Percentiles rank a stretch among this genome's conserved stretches.
Conservation (phyloP, 2,888 invertebrate genomes). For the Pterostichus madidus region DNA sequence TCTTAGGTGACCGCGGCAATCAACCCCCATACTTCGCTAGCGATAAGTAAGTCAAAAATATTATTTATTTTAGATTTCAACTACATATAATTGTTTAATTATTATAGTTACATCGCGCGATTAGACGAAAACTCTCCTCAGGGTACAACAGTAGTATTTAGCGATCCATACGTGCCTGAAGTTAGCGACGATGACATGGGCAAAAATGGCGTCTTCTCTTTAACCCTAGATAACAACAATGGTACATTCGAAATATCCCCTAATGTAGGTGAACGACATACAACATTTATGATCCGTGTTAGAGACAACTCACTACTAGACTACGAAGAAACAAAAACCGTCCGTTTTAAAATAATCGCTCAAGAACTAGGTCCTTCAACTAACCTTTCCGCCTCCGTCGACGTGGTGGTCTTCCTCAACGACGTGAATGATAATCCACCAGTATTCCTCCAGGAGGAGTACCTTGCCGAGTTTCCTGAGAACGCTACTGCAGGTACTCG, state of each 20-base stretch:
- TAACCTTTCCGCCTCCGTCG: constrained; percentile 86
- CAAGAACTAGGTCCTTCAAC: constrained; percentile 89
- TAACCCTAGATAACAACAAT: constrained; percentile 88
- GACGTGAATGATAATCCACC: constrained; percentile 95
- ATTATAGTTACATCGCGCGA: constrained; percentile 81
- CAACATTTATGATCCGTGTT: constrained; percentile 90
- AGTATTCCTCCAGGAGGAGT: constrained; percentile 85
- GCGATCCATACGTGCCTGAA: constrained; percentile 85
- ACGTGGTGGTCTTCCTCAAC: constrained; percentile 88
- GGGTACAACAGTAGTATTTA: constrained; percentile 87
- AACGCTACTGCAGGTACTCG: constrained; percentile 83
- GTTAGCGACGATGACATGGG: constrained; percentile 89
- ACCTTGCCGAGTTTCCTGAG: constrained; percentile 88
- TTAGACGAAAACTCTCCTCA: constrained; percentile 90
- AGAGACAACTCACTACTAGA: constrained; percentile 90
- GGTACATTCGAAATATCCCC: constrained; percentile 94
- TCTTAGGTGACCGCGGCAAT: constrained; percentile 73
- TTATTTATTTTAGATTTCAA: not conserved
- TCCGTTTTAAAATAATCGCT: constrained; percentile 89
- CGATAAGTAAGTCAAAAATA: constrained; percentile 55
- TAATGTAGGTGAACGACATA: constrained; percentile 87
- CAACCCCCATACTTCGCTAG: constrained; percentile 63
- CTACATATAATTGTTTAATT: not conserved
- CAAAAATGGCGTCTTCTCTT: constrained; percentile 90
- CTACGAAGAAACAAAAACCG: constrained; percentile 88